Evolutionary conservation across 1,140 invertebrate genomes (phyloP).

Genomic region (Papilio machaon): DNA sequence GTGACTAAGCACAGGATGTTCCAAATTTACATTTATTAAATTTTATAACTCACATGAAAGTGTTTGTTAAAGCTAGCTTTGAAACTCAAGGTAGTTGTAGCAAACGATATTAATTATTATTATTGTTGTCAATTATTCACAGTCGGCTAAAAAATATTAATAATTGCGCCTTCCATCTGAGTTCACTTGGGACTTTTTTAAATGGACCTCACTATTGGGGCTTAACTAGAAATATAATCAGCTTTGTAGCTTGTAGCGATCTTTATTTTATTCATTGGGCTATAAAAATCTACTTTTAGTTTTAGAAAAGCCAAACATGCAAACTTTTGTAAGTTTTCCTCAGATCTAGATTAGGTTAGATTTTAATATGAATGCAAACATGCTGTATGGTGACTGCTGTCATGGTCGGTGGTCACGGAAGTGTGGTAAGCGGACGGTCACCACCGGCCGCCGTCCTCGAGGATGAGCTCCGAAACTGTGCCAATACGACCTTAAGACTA

Average conservation of each 20-base stretch:
- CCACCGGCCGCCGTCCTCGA: slow-evolving; percentile 45
- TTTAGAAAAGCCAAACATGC: neutral
- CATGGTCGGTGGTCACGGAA: slow-evolving; percentile 58
- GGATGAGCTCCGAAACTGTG: slow-evolving; percentile 53
- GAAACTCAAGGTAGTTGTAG: no score
- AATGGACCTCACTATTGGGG: neutral
- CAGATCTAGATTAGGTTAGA: neutral
- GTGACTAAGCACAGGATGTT: slow-evolving; percentile 44
- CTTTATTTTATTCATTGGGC: neutral
- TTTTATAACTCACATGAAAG: neutral
- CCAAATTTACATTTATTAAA: slow-evolving; percentile 1
- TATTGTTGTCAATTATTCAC: no score
- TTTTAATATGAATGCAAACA: slow-evolving; percentile 1
- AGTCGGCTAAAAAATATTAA: no score
- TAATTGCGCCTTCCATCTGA: no score
- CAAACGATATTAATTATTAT: no score
- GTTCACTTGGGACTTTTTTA: neutral
- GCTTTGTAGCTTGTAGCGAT: no score
- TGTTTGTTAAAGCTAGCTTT: no score
- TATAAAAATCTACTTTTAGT: no score
- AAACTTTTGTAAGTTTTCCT: neutral
- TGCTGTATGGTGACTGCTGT: slow-evolving; percentile 45
- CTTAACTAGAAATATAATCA: neutral
- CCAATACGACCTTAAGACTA: slow-evolving; percentile 52
- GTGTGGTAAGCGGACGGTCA: slow-evolving; percentile 59